Evolutionary conservation across 2,888 invertebrate genomes (phyloP).

Genomic region (Siphonodentalium dalli): DNA sequence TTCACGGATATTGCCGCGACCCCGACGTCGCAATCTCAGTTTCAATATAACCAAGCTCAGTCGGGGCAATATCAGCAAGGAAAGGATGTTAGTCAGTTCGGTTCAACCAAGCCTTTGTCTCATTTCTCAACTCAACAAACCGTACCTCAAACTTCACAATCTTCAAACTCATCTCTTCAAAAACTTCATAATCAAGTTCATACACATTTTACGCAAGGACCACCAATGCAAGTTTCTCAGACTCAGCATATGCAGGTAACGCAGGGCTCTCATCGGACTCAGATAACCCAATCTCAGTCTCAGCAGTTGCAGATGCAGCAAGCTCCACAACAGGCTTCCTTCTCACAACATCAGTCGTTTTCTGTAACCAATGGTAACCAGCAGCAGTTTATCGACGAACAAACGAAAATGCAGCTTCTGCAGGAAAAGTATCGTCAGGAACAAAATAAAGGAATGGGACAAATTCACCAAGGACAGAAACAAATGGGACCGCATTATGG

Average conservation of each 20-base stretch:
- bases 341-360: slow-evolving; percentile 55
- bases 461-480: slow-evolving; percentile 9
- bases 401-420: slow-evolving; percentile 38
- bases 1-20: too few relatives aligned
- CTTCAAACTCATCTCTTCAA: slow-evolving; percentile 50
- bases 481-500: slow-evolving; percentile 65
- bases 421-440: slow-evolving; percentile 26
- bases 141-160: slow-evolving; percentile 32
- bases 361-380: slow-evolving; percentile 33
- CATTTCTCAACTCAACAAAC: slow-evolving; percentile 50
- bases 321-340: slow-evolving; percentile 59
- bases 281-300: slow-evolving; percentile 50
- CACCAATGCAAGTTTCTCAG: slow-evolving; percentile 81
- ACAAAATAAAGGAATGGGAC: slow-evolving; percentile 16
- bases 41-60: too few relatives aligned
- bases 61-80: too few relatives aligned
- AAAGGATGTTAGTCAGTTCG: too few relatives aligned
- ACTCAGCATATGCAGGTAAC: slow-evolving; percentile 73
- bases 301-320: slow-evolving; percentile 69
- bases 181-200: slow-evolving; percentile 60
- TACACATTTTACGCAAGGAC: slow-evolving; percentile 79
- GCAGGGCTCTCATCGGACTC: slow-evolving; percentile 50
- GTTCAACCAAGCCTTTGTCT: slow-evolving; percentile 57
- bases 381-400: slow-evolving; percentile 40
- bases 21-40: too few relatives aligned